Conservation (phyloP, 2,888 invertebrate genomes). For the Orgyia antiqua region DNA sequence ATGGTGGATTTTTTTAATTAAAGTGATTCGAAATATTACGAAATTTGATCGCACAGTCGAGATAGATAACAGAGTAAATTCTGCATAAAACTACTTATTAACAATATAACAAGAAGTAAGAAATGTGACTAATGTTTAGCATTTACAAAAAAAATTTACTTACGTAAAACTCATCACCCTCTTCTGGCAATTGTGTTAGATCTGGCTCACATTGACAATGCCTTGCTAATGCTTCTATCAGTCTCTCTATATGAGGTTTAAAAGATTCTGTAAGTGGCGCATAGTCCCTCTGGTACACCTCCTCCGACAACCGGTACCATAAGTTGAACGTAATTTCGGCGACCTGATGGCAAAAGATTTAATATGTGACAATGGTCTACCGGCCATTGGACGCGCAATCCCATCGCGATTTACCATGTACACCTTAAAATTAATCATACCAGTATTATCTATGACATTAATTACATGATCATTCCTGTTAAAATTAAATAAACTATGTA, state of each 20-base stretch:
- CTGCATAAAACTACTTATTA: no score
- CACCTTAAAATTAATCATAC: no score
- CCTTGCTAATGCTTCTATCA: constrained; percentile 92
- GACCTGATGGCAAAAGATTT: constrained; percentile 52
- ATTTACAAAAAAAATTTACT: no score
- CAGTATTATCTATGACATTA: no score
- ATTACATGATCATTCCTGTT: no score
- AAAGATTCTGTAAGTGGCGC: constrained; percentile 89
- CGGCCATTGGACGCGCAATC: constrained; percentile 1
- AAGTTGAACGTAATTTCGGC: constrained; percentile 95
- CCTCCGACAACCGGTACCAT: constrained; percentile 97
- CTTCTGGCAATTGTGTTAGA: constrained; percentile 90
- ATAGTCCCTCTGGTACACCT: constrained; percentile 92
- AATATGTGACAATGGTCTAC: background rate
- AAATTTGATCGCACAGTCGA: no score
- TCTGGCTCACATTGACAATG: constrained; percentile 98
- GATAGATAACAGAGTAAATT: no score
- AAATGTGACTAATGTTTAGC: no score
- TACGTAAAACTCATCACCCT: constrained; percentile 88
- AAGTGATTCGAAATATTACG: no score
- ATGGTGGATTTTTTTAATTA: no score
- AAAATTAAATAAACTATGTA: background rate
- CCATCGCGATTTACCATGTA: background rate
- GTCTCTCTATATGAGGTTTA: constrained; percentile 92
- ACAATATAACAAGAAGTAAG: no score